These are phyloP conservation scores for Folsomia manolachei DNA, from an alignment of 2,888 invertebrate species.

Conservation along the genomic window DNA sequence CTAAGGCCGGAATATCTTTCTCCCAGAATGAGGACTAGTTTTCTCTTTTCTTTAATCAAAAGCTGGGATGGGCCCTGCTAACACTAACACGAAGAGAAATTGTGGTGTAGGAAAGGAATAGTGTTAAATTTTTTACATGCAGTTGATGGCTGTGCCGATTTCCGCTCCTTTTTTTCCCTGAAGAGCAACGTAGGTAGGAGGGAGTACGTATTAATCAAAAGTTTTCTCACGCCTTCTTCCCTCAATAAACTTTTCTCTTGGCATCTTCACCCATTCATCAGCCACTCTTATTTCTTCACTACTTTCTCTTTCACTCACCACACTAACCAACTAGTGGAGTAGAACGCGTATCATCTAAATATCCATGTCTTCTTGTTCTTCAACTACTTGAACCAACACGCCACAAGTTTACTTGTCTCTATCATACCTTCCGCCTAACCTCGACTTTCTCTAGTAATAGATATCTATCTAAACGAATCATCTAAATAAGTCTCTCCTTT, in stretches of 20 bases:
- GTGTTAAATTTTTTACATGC: slow-evolving; percentile 30
- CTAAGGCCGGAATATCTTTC: not conserved
- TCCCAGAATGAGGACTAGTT: slow-evolving; percentile 1
- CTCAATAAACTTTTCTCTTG: slow-evolving; percentile 30
- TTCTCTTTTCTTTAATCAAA: slow-evolving; percentile 40
- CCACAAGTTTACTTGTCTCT: not conserved
- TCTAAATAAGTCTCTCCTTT: not conserved
- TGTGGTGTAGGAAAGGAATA: no score
- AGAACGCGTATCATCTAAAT: slow-evolving; percentile 1
- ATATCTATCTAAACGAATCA: slow-evolving; percentile 7
- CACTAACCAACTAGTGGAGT: no score
- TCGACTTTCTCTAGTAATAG: not conserved
- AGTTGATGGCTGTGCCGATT: slow-evolving; percentile 27
- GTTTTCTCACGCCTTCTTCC: slow-evolving; percentile 42
- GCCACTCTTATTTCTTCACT: slow-evolving; percentile 2
- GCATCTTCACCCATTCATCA: slow-evolving; percentile 26
- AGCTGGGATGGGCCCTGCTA: slow-evolving; percentile 2
- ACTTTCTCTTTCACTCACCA: not conserved
- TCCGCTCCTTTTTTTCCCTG: slow-evolving; percentile 14
- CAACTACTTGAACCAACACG: not conserved
- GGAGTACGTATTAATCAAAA: slow-evolving; percentile 44
- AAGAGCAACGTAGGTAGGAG: slow-evolving; percentile 22
- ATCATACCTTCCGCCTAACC: no score
- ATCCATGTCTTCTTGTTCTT: not conserved
- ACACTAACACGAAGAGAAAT: no score